Base-by-base conservation (phyloP, 2,888 invertebrate genomes). In the Acronicta psi region DNA sequence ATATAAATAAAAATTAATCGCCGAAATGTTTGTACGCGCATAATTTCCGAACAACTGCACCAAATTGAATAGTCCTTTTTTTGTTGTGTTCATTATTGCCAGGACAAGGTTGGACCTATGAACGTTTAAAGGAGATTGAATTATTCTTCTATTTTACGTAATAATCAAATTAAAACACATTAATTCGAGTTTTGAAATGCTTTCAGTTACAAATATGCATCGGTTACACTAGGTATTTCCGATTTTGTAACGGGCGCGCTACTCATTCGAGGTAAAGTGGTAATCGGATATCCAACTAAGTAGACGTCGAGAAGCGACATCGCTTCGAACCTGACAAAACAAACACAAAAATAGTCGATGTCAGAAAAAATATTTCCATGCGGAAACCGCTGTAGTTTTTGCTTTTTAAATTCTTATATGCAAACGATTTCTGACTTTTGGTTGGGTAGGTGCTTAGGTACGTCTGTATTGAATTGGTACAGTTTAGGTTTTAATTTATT, bases 271-370 rank as follows among this genome's bases (percentile, higher is more conserved):
- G 69, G 69, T 67, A 69, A 80, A 84, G 86, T 84, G 85, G 93
- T 90, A 93, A 93, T 76, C 53, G 61, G 89, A 93, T 91, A 92
- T 84, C 79, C 75, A 82, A 86, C 89, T 84, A 85, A 89, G 88
- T 86, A 83, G 83, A 83, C 82, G 84, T 85, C 84, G 77, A 79
- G 75, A 74, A 78, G 74, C 66, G 83, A 81, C 85, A 80, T 80
- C 69, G 60, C 75, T 72, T 70, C 68, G 78, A 88, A 85, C 84
- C 92, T 93, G 92, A 91, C 86, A 93, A 91, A 93, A 93, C 92
- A 93, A 92, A 92, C 88, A 92, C 75, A 73, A 78, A 83, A 83
- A 83, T 81, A 79, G 83, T 78, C 60, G 65, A 63, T 59, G 69
- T 58, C 65, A 80, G 77, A 85, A 87, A 84, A 85, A 84, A 82